Evolutionary conservation across 2,888 invertebrate genomes (phyloP), one percentile per base, ranked within the genome.

Genomic region (Ferrisia virgata): DNA sequence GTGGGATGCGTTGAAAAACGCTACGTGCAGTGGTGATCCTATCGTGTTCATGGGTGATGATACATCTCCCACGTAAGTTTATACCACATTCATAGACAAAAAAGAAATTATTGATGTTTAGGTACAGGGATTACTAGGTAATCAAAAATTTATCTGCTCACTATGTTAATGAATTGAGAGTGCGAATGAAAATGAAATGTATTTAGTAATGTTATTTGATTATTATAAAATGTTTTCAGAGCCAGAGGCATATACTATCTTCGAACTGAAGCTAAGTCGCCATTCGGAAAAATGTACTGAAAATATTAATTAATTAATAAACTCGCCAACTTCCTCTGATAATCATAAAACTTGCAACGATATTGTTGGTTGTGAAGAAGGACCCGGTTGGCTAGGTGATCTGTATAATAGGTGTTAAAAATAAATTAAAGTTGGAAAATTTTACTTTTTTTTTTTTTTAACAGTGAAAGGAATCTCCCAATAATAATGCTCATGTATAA

Each of bases 31-130:
- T 43, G 78, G 83, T 15, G 43, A 85, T 40, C 39, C 53, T 1
- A 40, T 39, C 13, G 53, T 82, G 3, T 33, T 53, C 18, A 87
- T 87, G 87, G 87, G 87, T 15, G 85, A 87, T 39, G 84, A 85
- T 31, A 83, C 86, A 1, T 82, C 85, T 9, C 9, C 36, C 2
- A 85, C 64, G 86, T 86, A 58, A 84, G 85, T 85, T 0, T 2
- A 53, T 53, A 8, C 36, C 8, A 8, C 36, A 8, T 36, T n/a
- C n/a, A n/a, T n/a, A n/a, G n/a, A n/a, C n/a, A n/a, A n/a, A n/a
- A n/a, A n/a, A n/a, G n/a, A n/a, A n/a, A n/a, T n/a, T n/a, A n/a
- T n/a, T n/a, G n/a, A n/a, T n/a, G n/a, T n/a, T n/a, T n/a, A n/a
- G n/a, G n/a, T n/a, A n/a, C n/a, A n/a, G n/a, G n/a, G n/a, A 36